Evolutionary conservation across 2,113 vertebrate species (phyloP).

Genomic region (Ciconia stormi): DNA sequence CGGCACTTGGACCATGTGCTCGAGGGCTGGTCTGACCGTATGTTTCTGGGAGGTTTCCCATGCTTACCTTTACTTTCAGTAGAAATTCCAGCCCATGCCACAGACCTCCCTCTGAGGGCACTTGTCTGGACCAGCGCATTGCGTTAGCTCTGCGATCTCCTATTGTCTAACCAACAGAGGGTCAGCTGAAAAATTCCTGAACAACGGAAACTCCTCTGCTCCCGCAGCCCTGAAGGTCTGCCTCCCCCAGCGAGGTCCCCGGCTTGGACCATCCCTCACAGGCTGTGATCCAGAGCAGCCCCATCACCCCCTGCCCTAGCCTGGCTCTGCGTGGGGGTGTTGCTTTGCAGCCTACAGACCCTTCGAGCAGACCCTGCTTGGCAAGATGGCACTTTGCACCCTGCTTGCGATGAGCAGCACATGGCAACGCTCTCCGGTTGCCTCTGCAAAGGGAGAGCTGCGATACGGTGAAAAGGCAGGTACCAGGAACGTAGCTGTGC

Average conservation of each 20-base stretch:
- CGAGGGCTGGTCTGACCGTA: accelerated
- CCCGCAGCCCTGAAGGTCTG: too few relatives aligned
- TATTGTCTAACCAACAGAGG: background rate
- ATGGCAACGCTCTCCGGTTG: accelerated
- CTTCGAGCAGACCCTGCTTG: accelerated
- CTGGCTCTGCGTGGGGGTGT: accelerated
- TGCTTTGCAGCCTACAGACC: background rate
- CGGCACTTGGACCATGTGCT: accelerated
- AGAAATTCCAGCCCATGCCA: background rate
- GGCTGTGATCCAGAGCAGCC: background rate
- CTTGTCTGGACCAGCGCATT: accelerated
- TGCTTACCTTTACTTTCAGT: background rate
- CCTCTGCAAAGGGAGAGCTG: background rate
- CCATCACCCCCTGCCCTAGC: background rate
- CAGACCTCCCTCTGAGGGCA: background rate
- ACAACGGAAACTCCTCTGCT: background rate
- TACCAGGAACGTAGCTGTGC: accelerated
- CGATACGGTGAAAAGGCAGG: accelerated
- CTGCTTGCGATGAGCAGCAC: background rate
- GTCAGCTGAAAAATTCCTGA: too few relatives aligned
- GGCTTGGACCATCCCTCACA: accelerated
- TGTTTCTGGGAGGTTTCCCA: background rate
- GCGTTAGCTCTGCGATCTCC: accelerated
- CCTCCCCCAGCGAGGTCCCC: accelerated
- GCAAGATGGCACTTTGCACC: background rate